phyloP scores from a whole-genome alignment of 2,113 vertebrate species.

The Eclectus roratus region DNA sequence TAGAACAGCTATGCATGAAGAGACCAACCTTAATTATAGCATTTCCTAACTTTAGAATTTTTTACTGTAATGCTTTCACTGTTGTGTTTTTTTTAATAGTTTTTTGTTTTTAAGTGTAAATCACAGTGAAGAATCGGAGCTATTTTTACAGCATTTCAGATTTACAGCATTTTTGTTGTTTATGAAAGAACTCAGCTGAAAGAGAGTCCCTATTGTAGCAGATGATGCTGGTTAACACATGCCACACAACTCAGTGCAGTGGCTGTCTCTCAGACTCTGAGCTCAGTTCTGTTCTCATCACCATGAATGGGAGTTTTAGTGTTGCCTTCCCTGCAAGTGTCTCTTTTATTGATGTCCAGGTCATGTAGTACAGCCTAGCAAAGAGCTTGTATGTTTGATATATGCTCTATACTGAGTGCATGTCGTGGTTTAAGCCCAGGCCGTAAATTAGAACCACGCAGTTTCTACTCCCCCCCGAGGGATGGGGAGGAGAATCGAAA shows the following conservation, averaged over 20 bases:
- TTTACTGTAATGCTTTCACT: not conserved
- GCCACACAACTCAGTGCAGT: not conserved
- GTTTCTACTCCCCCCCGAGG: no score
- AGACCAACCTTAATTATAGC: not conserved
- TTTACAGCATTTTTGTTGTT: not conserved
- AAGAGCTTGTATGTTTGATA: not conserved
- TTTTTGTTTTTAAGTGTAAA: not conserved
- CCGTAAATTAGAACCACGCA: no score
- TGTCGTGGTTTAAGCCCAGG: no score
- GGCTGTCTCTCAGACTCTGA: not conserved
- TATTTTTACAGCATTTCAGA: not conserved
- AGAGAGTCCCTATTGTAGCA: not conserved
- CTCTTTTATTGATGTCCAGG: not conserved
- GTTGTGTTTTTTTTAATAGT: not conserved
- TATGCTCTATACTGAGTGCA: not conserved
- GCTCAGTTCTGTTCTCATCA: not conserved
- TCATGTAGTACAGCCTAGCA: not conserved
- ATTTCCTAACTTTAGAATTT: not conserved
- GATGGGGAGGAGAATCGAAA: no score
- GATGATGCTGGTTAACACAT: not conserved
- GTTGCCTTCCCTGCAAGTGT: not conserved
- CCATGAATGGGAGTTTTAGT: not conserved
- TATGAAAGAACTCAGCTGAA: not conserved
- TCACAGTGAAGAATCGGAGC: not conserved
- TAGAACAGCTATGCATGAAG: not conserved